Percentiles rank a stretch among this genome's conserved stretches.
These are phyloP conservation scores for Oxytorus armatus DNA, from an alignment of 2,888 invertebrate species.

Conservation along the genomic window DNA sequence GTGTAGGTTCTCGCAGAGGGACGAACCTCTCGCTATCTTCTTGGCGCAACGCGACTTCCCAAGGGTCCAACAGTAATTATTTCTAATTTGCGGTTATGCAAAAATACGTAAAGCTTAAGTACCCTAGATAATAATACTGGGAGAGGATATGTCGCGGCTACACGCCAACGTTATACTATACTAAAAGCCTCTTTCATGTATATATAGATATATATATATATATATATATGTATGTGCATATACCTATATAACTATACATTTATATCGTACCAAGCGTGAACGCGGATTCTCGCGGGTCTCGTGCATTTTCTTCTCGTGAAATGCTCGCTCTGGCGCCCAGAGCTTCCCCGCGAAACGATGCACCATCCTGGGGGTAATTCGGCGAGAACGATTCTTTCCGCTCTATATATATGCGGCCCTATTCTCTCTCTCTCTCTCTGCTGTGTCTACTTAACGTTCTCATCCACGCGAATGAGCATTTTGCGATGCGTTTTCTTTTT, in stretches of 20 bases:
- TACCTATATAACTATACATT: slow-evolving; percentile 25
- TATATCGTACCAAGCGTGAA: slow-evolving; percentile 47
- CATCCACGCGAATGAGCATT: slow-evolving; percentile 49
- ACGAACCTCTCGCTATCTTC: slow-evolving; percentile 47
- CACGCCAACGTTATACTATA: slow-evolving; percentile 28
- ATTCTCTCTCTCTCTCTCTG: neutral
- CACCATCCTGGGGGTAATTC: slow-evolving; percentile 54
- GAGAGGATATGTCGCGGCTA: slow-evolving; percentile 44
- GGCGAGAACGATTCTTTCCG: slow-evolving; percentile 50
- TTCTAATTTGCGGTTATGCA: slow-evolving; percentile 81
- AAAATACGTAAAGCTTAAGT: slow-evolving; percentile 79
- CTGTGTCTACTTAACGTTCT: slow-evolving; percentile 50
- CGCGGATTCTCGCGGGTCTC: slow-evolving; percentile 72
- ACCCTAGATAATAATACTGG: slow-evolving; percentile 76
- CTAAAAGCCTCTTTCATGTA: slow-evolving; percentile 25
- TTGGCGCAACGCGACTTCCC: slow-evolving; percentile 67
- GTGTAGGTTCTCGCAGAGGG: slow-evolving; percentile 26
- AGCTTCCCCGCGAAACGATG: slow-evolving; percentile 43
- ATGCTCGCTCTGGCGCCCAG: slow-evolving; percentile 64
- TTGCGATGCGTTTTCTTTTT: slow-evolving; percentile 19
- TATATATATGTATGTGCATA: neutral
- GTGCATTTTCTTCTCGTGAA: slow-evolving; percentile 72
- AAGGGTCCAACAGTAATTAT: slow-evolving; percentile 78
- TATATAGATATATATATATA: slow-evolving; percentile 4
- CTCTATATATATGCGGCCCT: slow-evolving; percentile 2